These are phyloP conservation scores for Drosophila mayri DNA, from an alignment of 1,140 invertebrate species.

Conservation along the genomic window DNA sequence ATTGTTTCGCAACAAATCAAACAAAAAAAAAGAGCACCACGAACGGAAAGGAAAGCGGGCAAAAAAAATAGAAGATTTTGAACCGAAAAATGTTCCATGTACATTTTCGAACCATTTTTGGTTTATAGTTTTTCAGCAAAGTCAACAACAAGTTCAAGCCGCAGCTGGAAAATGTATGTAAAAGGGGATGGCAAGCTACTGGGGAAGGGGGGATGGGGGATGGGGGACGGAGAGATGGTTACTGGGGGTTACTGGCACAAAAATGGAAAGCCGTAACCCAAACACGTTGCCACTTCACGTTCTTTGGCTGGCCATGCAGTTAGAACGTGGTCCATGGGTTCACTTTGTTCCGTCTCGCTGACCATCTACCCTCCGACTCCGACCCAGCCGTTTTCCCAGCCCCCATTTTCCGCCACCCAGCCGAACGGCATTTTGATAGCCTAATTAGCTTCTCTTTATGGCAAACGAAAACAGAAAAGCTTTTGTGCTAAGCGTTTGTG, in stretches of 20 bases:
- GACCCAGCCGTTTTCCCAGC: background rate
- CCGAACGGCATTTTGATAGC: conserved; percentile 77
- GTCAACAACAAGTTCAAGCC: conserved; percentile 60
- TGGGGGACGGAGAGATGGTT: no score
- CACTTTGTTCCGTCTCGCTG: conserved; percentile 61
- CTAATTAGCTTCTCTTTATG: conserved; percentile 80
- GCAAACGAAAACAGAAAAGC: conserved; percentile 64
- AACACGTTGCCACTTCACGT: conserved; percentile 56
- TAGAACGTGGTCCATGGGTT: conserved; percentile 35
- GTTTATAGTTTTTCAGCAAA: conserved; percentile 58
- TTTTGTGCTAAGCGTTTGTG: conserved; percentile 78
- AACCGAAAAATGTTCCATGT: conserved; percentile 54
- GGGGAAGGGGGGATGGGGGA: background rate
- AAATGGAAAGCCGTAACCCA: conserved; percentile 49
- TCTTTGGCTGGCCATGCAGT: conserved; percentile 39
- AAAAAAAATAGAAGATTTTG: conserved; percentile 19
- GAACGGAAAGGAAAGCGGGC: conserved; percentile 12
- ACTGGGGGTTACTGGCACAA: conserved; percentile 9
- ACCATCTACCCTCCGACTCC: conserved; percentile 20
- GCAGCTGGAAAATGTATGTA: conserved; percentile 50
- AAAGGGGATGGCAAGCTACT: background rate
- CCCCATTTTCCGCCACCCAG: conserved; percentile 29
- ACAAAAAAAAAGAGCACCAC: conserved; percentile 30
- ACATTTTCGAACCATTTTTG: conserved; percentile 54
- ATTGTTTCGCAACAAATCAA: conserved; percentile 73